These are phyloP conservation scores for Myotis lucifugus DNA, from an alignment of 2,113 vertebrate species.

Conservation along the genomic window DNA sequence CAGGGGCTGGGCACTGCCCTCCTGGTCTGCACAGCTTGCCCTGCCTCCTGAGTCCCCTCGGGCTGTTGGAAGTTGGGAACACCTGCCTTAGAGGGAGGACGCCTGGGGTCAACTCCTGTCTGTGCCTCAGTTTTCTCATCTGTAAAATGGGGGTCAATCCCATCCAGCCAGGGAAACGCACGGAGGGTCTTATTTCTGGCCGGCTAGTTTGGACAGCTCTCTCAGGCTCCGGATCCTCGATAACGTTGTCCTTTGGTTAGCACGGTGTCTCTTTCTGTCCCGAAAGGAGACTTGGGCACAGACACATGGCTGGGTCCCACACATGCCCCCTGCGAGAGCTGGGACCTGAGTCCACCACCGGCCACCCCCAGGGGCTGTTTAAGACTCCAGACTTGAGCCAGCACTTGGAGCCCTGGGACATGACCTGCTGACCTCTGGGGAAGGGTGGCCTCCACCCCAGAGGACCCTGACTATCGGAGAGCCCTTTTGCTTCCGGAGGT, in stretches of 20 bases:
- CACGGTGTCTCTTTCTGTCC: background rate
- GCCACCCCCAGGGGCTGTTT: background rate
- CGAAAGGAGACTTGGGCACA: background rate
- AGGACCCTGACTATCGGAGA: background rate
- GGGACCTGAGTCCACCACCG: background rate
- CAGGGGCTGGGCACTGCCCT: background rate
- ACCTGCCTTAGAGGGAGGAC: background rate
- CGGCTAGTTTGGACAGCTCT: background rate
- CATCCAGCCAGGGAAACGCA: background rate
- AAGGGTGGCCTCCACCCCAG: background rate
- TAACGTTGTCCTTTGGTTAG: background rate
- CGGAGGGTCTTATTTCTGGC: background rate
- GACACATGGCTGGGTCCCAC: accelerated
- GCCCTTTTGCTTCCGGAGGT: background rate
- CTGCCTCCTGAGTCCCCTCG: background rate
- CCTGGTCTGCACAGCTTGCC: background rate
- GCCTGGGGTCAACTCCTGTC: background rate
- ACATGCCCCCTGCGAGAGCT: background rate
- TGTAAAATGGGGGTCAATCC: background rate
- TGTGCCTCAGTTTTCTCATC: background rate
- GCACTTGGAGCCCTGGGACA: background rate
- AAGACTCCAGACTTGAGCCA: background rate
- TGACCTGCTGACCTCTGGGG: background rate
- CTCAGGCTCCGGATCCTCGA: background rate
- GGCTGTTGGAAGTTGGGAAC: background rate